Percentiles rank a stretch among this genome's conserved stretches.
phyloP scores from a whole-genome alignment of 1,140 invertebrate genomes.

The Orius laevigatus region DNA sequence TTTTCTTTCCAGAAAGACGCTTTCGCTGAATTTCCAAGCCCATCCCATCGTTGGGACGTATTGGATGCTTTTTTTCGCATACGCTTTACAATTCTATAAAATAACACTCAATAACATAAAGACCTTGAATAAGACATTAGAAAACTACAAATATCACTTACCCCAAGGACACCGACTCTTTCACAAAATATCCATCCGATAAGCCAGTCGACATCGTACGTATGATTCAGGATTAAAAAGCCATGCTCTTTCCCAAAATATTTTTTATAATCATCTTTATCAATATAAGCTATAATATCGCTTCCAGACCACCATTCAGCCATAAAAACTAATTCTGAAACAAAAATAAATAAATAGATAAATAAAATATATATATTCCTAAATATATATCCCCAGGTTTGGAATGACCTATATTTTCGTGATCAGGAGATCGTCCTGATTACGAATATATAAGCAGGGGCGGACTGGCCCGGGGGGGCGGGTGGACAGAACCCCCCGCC shows the following conservation, averaged over 20 bases:
- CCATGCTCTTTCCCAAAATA: conserved; percentile 77
- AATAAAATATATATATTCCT: background rate
- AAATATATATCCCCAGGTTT: too few species aligned
- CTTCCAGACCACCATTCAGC: conserved; percentile 84
- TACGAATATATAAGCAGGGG: too few species aligned
- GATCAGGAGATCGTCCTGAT: too few species aligned
- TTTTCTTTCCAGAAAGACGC: conserved; percentile 79
- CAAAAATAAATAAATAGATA: conserved; percentile 20
- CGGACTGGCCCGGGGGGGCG: too few species aligned
- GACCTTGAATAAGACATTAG: background rate
- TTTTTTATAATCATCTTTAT: conserved; percentile 60
- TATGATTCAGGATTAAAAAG: conserved; percentile 85
- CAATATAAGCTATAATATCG: conserved; percentile 53
- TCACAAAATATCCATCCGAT: conserved; percentile 78
- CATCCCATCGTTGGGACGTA: conserved; percentile 89
- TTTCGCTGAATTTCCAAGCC: conserved; percentile 87
- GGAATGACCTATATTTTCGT: too few species aligned
- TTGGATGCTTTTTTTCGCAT: conserved; percentile 80
- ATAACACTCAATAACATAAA: conserved; percentile 15
- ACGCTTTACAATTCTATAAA: conserved; percentile 82
- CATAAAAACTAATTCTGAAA: conserved; percentile 76
- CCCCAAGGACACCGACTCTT: conserved; percentile 55
- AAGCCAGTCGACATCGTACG: conserved; percentile 90
- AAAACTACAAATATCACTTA: conserved; percentile 37
- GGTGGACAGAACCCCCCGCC: too few species aligned